phyloP scores from a whole-genome alignment of 2,888 invertebrate genomes.

The Danaus chrysippus region DNA sequence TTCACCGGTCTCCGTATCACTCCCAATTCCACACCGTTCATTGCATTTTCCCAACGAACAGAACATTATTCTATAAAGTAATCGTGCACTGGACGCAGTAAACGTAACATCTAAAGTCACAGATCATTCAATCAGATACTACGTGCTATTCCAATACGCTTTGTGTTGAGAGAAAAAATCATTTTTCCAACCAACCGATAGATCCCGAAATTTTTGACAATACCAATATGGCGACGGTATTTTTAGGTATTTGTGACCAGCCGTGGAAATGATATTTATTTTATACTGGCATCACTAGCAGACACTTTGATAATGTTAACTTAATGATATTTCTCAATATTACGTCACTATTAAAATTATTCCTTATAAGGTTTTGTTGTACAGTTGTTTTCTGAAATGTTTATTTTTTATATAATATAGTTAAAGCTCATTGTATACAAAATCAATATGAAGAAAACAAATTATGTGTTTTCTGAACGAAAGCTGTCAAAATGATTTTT shows the following conservation, averaged over 20 bases:
- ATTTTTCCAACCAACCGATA: constrained; percentile 71
- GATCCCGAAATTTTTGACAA: constrained; percentile 75
- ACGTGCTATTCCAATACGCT: constrained; percentile 55
- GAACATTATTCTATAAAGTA: constrained; percentile 71
- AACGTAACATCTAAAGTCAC: constrained; percentile 75
- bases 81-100: constrained; percentile 59
- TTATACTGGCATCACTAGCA: constrained; percentile 45
- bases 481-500: constrained; percentile 1
- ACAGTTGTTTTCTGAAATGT: too few relatives aligned
- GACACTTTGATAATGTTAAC: not conserved
- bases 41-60: constrained; percentile 70
- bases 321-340: not conserved
- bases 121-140: constrained; percentile 58
- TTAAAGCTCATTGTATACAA: too few relatives aligned
- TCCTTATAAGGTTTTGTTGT: too few relatives aligned
- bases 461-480: not conserved
- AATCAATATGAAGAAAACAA: too few relatives aligned
- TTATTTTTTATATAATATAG: too few relatives aligned
- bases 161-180: constrained; percentile 62
- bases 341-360: not conserved
- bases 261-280: constrained; percentile 54
- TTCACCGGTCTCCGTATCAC: constrained; percentile 58
- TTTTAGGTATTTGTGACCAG: constrained; percentile 77
- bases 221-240: constrained; percentile 80
- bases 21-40: constrained; percentile 57